Percentiles rank a stretch among this genome's conserved stretches.
These are phyloP conservation scores for Burhinus oedicnemus DNA, from an alignment of 2,113 vertebrate genomes.

Conservation along the genomic window DNA sequence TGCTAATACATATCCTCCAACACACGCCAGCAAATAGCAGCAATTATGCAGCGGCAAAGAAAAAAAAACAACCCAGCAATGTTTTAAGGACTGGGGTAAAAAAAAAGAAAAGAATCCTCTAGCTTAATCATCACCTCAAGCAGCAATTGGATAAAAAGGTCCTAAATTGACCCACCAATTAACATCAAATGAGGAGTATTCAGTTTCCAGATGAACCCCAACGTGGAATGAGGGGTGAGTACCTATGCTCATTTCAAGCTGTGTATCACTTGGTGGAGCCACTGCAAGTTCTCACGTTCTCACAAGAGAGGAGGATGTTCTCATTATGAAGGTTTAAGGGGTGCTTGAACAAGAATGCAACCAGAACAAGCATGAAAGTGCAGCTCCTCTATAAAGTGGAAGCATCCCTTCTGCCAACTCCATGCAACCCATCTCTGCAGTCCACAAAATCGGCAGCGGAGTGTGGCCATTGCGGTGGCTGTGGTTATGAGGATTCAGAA, in stretches of 20 bases:
- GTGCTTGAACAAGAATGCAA: not conserved
- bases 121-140: not conserved
- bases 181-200: not conserved
- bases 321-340: not conserved
- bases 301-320: not conserved
- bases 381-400: not conserved
- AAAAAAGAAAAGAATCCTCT: not conserved
- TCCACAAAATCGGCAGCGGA: not conserved
- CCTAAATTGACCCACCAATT: not conserved
- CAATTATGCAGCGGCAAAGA: not conserved
- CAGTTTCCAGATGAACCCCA: not conserved
- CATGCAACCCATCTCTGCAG: not conserved
- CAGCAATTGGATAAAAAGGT: not conserved
- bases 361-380: not conserved
- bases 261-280: not conserved
- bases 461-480: rapidly evolving
- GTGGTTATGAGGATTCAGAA: not conserved
- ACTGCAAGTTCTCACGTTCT: not conserved
- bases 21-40: not conserved
- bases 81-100: not conserved
- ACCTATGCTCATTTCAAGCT: not conserved
- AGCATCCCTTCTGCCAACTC: not conserved
- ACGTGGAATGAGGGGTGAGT: rapidly evolving
- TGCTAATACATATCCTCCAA: rapidly evolving
- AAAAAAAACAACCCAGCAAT: not conserved